phyloP scores from a whole-genome alignment of 2,113 vertebrate species.

The Chloropsis hardwickii region DNA sequence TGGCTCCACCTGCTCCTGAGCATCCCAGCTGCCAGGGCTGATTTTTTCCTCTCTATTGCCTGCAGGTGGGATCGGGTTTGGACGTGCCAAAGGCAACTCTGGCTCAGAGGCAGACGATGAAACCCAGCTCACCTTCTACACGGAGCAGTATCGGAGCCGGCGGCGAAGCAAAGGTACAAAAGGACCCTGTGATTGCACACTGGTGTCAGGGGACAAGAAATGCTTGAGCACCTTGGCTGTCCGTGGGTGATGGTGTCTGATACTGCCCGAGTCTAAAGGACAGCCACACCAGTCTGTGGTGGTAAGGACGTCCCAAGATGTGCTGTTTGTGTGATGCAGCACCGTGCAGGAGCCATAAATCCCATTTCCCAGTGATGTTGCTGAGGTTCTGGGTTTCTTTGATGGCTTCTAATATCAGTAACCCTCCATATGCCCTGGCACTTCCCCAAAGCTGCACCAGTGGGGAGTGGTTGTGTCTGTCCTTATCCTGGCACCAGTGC shows the following conservation, averaged over 20 bases:
- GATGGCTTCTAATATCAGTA: neutral
- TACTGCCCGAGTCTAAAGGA: accelerated
- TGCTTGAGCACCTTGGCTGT: neutral
- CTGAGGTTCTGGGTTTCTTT: neutral
- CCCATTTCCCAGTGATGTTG: neutral
- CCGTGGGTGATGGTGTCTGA: neutral
- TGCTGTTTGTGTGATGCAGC: neutral
- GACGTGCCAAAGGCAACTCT: slow-evolving; percentile 84
- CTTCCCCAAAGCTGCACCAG: neutral
- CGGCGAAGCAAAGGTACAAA: slow-evolving; percentile 88
- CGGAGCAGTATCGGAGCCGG: slow-evolving; percentile 89
- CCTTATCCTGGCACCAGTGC: neutral
- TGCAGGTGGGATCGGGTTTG: slow-evolving; percentile 82
- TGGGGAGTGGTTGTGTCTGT: neutral
- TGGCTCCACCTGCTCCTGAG: neutral
- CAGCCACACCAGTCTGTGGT: accelerated
- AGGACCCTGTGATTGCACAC: accelerated
- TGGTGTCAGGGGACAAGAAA: neutral
- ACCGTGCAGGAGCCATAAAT: neutral
- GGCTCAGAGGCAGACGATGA: slow-evolving; percentile 92
- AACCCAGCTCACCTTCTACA: slow-evolving; percentile 91
- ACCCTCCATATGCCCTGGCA: neutral
- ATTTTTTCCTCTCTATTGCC: neutral
- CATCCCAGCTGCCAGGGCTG: neutral
- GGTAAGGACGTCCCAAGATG: neutral